Evolutionary conservation across 2,888 invertebrate species (phyloP).

Genomic region (Lasioglossum morio): DNA sequence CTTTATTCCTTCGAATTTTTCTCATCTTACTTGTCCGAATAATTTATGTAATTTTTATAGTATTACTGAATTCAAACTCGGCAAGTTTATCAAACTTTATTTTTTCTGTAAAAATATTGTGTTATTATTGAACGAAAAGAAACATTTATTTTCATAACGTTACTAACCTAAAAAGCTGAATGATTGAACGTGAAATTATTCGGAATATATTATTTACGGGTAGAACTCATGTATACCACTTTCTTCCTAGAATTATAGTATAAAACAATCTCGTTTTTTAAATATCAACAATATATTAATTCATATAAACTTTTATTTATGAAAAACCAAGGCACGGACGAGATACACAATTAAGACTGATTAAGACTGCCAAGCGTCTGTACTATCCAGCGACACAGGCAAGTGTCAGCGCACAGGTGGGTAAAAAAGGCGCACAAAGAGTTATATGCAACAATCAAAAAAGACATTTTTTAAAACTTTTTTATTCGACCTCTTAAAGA

Average conservation of each 20-base stretch:
- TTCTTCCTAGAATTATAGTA: neutral
- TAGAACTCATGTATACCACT: neutral
- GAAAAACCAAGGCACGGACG: neutral
- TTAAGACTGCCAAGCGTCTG: no score
- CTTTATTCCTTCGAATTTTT: conserved; percentile 34
- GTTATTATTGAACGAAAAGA: neutral
- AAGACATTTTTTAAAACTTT: no score
- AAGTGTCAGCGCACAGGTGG: no score
- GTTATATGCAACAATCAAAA: no score
- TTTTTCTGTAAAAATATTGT: neutral
- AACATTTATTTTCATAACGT: neutral
- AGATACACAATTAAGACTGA: no score
- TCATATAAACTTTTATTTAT: neutral
- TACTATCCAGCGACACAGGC: no score
- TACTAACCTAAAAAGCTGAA: neutral
- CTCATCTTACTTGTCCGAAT: conserved; percentile 19
- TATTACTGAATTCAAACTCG: neutral
- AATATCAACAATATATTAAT: neutral
- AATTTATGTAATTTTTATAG: neutral
- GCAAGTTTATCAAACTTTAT: neutral
- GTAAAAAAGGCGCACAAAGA: no score
- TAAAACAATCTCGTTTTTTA: neutral
- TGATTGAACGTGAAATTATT: neutral
- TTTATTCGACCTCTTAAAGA: no score
- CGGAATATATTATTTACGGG: neutral